Evolutionary conservation across 2,888 invertebrate species (phyloP).

Genomic region (Deilephila elpenor): DNA sequence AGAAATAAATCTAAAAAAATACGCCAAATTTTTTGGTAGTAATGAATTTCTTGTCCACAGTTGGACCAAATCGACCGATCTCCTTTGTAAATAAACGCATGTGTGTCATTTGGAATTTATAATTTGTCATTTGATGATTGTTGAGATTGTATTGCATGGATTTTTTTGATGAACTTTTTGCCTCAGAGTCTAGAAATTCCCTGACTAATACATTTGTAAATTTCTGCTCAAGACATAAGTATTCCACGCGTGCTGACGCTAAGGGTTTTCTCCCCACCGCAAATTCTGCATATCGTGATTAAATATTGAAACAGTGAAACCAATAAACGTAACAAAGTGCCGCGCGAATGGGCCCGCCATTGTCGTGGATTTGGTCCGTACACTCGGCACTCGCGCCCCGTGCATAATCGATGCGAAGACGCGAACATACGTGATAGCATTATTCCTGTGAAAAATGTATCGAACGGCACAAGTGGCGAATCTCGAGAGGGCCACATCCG

Average conservation of each 20-base stretch:
- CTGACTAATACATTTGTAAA: not conserved
- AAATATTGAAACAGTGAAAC: slow-evolving; percentile 25
- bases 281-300: slow-evolving; percentile 5
- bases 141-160: not conserved
- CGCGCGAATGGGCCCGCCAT: not conserved
- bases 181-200: not conserved
- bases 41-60: too few species aligned
- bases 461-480: slow-evolving; percentile 71
- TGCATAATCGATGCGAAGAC: slow-evolving; percentile 36
- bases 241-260: not conserved
- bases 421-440: slow-evolving; percentile 67
- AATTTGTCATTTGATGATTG: too few species aligned
- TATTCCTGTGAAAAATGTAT: slow-evolving; percentile 76
- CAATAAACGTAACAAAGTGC: slow-evolving; percentile 22
- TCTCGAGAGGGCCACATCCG: slow-evolving; percentile 67
- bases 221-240: not conserved
- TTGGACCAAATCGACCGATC: too few species aligned
- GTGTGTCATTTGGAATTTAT: not conserved
- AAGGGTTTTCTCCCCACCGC: not conserved
- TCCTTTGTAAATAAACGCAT: not conserved
- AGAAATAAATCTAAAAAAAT: too few species aligned
- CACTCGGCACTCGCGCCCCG: slow-evolving; percentile 1
- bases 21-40: too few species aligned
- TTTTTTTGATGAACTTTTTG: too few species aligned
- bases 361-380: slow-evolving; percentile 4